Base-by-base conservation (phyloP, 2,113 vertebrate genomes). In the Kryptolebias marmoratus region DNA sequence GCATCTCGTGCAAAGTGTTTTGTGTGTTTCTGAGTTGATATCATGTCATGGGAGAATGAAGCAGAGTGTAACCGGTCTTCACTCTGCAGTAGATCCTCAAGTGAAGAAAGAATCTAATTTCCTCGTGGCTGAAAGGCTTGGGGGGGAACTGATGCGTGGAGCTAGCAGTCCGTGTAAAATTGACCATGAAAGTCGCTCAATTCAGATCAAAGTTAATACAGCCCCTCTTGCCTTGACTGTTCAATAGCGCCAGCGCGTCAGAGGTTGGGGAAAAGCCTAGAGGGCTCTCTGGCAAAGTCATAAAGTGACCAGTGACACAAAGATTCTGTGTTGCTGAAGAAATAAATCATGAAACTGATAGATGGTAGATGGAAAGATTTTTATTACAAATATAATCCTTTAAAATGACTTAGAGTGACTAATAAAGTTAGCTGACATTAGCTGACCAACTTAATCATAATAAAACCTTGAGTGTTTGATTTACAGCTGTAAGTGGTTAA, bases 151-250 rank as follows among this genome's bases (percentile, higher is more conserved):
- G 77, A 86, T 85, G 85, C 74, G 36, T 64, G 22, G 77, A 80
- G 85, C 78, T 72, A 64, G 64, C 53, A 49, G 71, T 49, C 79
- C 68, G 48, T 86, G 88, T 79, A 89, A 91, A 91, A 91, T 90
- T 88, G 87, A 91, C 86, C 86, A 85, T 89, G 88, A 91, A 92
- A 91, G 89, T 87, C 84, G 48, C 64, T 92, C 88, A 84, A 79
- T 91, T 91, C 80, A 88, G 81, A 91, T 93, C 86, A 91, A 90
- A 90, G 90, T 91, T 88, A 91, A 88, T 82, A 78, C 75, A 77
- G 71, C 58, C 62, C 59, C 82, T 55, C 69, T 73, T 42, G 70
- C 80, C 79, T 70, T 36, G 75, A 77, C 83, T 77, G 66, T 83
- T 88, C 87, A 81, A 90, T 91, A 81, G 73, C 65, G 79, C 77